These are phyloP conservation scores for Meloidogyne chitwoodi DNA, from an alignment of 1,140 invertebrate genomes.

Conservation along the genomic window DNA sequence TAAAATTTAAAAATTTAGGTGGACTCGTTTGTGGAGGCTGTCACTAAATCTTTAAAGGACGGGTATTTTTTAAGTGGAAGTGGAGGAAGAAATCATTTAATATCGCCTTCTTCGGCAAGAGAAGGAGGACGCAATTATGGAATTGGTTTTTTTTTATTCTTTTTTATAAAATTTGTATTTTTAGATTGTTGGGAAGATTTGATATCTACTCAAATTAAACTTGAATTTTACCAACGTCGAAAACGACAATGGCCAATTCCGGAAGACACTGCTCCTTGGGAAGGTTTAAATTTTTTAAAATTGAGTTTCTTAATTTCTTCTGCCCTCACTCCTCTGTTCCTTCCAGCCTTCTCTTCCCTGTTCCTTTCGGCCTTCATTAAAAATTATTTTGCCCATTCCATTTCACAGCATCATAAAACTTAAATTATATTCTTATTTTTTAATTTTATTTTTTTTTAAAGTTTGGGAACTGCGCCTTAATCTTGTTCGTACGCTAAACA, in stretches of 20 bases:
- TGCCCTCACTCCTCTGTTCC: too few relatives aligned
- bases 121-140: conserved; percentile 28
- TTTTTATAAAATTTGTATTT: not conserved
- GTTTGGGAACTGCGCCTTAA: conserved; percentile 45
- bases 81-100: conserved; percentile 10
- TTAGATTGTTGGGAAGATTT: conserved; percentile 43
- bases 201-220: conserved; percentile 33
- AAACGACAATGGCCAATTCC: conserved; percentile 46
- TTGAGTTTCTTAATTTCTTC: too few relatives aligned
- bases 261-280: conserved; percentile 44
- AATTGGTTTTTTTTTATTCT: conserved; percentile 20
- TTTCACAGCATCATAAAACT: too few relatives aligned
- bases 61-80: conserved; percentile 30
- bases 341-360: too few relatives aligned
- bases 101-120: conserved; percentile 24
- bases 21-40: conserved; percentile 1
- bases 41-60: conserved; percentile 14
- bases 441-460: not conserved
- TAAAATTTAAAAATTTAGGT: not conserved
- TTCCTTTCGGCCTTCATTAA: too few relatives aligned
- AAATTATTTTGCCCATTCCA: too few relatives aligned
- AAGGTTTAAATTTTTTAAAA: conserved; percentile 6
- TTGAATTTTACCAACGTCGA: conserved; percentile 47
- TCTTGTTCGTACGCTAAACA: conserved; percentile 40
- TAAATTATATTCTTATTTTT: not conserved